phyloP scores from a whole-genome alignment of 2,797 vertebrate species.

The Coregonus ussuriensis region DNA sequence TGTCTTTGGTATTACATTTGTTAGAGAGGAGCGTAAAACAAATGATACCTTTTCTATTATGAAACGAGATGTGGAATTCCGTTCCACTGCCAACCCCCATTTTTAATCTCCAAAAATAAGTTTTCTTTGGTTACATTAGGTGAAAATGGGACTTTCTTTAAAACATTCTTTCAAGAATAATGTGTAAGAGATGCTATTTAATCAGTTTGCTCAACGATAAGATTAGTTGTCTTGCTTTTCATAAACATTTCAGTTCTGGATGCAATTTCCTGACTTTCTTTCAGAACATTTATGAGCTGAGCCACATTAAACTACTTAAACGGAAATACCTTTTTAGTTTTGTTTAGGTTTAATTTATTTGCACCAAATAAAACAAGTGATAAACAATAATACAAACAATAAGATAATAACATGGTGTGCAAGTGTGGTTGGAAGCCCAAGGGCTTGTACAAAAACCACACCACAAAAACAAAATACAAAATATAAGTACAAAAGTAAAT shows the following conservation, averaged over 20 bases:
- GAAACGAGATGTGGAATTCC: conserved; percentile 22
- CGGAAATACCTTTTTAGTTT: no score
- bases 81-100: conserved; percentile 8
- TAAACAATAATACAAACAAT: no score
- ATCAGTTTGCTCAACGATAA: conserved; percentile 1
- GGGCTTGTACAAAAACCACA: no score
- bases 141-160: neutral
- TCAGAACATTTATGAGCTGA: no score
- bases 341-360: no score
- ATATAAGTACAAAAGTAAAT: no score
- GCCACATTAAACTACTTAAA: no score
- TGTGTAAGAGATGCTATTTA: neutral
- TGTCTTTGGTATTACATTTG: conserved; percentile 21
- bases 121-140: conserved; percentile 20
- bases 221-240: neutral
- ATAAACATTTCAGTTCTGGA: neutral
- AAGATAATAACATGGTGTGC: no score
- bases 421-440: no score
- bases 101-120: conserved; percentile 40
- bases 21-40: conserved; percentile 11
- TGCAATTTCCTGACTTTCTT: neutral
- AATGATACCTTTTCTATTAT: conserved; percentile 12
- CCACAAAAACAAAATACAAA: no score
- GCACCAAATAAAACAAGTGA: no score
- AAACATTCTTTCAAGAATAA: neutral